Base-by-base conservation (phyloP, 2,797 vertebrate genomes). In the Denticeps clupeoides region DNA sequence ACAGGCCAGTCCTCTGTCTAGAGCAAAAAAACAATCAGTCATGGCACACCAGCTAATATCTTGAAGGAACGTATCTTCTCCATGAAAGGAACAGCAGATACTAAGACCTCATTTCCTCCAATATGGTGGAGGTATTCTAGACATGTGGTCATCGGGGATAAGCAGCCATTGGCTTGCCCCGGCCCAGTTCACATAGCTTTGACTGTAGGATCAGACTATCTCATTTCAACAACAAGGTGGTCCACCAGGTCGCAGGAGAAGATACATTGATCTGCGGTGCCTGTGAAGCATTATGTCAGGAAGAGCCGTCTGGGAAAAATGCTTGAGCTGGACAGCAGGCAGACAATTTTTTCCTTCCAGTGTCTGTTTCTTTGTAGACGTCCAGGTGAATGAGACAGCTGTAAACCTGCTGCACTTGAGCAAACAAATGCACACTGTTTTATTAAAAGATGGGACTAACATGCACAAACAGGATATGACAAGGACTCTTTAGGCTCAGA, bases 101-200 rank as follows among this genome's bases (percentile, higher is more conserved):
- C 26, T 48, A 24, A 54, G 15, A 60, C 37, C 60, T 77, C 65
- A 72, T 74, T 72, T 75, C 72, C 72, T 72, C 44, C 1, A 60
- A 67, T 62, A 33, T 24, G 10, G 47, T 11, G 38, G 40, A 65
- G 49, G 45, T 53, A 55, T 59, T 51, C 49, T 50, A 53, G 41
- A 37, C 32, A 24, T 47, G 61, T 24, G 49, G 43, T 50, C 51
- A 9, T 41, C 32, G 16, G 26, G 49, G 13, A 61, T n/a, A n/a
- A n/a, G n/a, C n/a, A n/a, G n/a, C n/a, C n/a, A n/a, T n/a, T n/a
- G n/a, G n/a, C n/a, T n/a, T n/a, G n/a, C n/a, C n/a, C n/a, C n/a
- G n/a, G n/a, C n/a, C n/a, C n/a, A n/a, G n/a, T n/a, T n/a, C n/a
- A n/a, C n/a, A n/a, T n/a, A n/a, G n/a, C n/a, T n/a, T n/a, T n/a